Evolutionary conservation across 1,140 invertebrate genomes (phyloP), one percentile per base, ranked within the genome.

Genomic region (Atta cephalotes): DNA sequence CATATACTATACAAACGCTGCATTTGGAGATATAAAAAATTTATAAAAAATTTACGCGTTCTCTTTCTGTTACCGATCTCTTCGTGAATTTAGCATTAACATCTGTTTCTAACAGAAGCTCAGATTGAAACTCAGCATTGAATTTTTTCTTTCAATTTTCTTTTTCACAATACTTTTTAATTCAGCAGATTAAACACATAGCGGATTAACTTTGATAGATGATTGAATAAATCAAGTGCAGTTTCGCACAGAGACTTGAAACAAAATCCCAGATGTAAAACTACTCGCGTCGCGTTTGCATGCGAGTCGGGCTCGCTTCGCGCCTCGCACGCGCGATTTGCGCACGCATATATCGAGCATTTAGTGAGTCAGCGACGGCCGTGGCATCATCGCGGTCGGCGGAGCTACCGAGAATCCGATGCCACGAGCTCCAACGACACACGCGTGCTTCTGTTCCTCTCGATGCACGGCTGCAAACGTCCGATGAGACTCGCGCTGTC

Each of bases 301-400:
- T 62, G 70, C 39, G 66, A 62, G 18, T 16, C 72, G 28, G n/a
- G 39, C 60, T 60, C 74, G 87, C 45, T 31, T 14, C 39, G 39
- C 39, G 60, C 49, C n/a, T 66, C 28, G 39, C 76, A 49, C 60
- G 49, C 71, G 65, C 62, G 60, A 78, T 60, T 72, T 81, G 25
- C 76, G 62, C 76, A 63, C 76, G 87, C 70, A 53, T 89, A 85
- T 90, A 87, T 87, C 85, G 89, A 31, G 72, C 89, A 81, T 90
- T 90, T 88, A 90, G 89, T 90, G 89, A 90, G 76, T 90, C 89
- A 90, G 79, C 87, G 89, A 90, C 88, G 65, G 70, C 76, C 85
- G 85, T 79, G 66, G 85, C 89, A 89, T 90, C 85, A 70, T 85
- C 62, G 79, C 63, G 82, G 31, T 28, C 25, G 77, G 49, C 63